Conservation (phyloP, 2,797 vertebrate genomes). For the Mareca strepera region DNA sequence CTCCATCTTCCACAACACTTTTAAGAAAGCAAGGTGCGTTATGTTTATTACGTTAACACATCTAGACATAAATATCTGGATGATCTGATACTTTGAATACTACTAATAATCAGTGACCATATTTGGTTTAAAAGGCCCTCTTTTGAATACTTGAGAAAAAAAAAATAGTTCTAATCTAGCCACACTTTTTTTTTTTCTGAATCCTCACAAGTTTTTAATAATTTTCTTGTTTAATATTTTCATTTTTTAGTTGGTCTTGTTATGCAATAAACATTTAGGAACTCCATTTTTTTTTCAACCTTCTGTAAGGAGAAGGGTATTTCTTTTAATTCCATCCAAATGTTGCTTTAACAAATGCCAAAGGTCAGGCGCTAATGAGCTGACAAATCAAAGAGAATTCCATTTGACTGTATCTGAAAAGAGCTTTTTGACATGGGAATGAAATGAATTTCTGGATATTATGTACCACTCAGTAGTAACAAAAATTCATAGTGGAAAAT, state of each 20-base stretch:
- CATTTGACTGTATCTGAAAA: background rate
- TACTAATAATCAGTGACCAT: background rate
- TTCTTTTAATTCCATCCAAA: background rate
- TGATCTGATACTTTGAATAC: background rate
- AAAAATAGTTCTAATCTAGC: background rate
- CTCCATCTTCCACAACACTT: background rate
- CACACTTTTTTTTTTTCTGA: rapidly evolving
- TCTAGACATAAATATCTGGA: background rate
- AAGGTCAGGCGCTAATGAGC: background rate
- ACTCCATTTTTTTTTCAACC: background rate
- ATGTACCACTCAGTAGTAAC: background rate
- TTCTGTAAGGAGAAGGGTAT: background rate
- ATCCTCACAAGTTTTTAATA: background rate
- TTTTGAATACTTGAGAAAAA: background rate
- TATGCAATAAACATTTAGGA: background rate
- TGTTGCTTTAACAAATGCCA: background rate
- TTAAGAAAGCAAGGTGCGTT: rapidly evolving
- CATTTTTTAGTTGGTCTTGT: background rate
- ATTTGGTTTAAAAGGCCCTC: background rate
- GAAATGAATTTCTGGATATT: constrained; percentile 27
- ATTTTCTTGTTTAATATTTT: background rate
- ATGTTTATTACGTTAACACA: background rate
- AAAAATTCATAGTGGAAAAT: background rate
- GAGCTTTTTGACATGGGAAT: background rate
- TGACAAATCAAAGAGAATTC: constrained; percentile 20